These are phyloP conservation scores for Champsocephalus gunnari DNA, from an alignment of 2,797 vertebrate genomes.

Conservation along the genomic window DNA sequence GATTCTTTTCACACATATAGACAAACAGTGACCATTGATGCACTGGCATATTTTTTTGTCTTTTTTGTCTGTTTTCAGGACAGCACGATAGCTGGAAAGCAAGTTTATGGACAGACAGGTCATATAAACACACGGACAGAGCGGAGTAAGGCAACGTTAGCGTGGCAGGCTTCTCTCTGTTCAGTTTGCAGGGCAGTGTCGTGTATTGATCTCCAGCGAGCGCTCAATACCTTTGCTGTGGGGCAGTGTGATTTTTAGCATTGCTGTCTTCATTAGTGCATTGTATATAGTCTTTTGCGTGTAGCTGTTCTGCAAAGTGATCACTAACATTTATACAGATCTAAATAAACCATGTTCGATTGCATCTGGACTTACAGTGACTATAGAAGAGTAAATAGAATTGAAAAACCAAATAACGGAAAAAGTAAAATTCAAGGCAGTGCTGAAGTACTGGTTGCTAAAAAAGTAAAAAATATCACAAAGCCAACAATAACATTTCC, in stretches of 20 bases:
- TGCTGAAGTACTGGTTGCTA: constrained; percentile 89
- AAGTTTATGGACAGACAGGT: constrained; percentile 81
- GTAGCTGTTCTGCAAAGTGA: constrained; percentile 82
- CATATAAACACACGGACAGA: constrained; percentile 84
- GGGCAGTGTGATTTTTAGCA: constrained; percentile 81
- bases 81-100: constrained; percentile 84
- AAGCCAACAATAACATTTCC: constrained; percentile 84
- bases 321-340: constrained; percentile 83
- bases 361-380: constrained; percentile 88
- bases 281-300: constrained; percentile 82
- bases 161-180: constrained; percentile 85
- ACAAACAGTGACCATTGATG: constrained; percentile 84
- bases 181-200: constrained; percentile 85
- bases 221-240: constrained; percentile 80
- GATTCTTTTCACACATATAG: constrained; percentile 76
- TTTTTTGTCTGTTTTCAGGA: constrained; percentile 57
- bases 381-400: constrained; percentile 84
- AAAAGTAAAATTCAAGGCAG: constrained; percentile 86
- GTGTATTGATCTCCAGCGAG: constrained; percentile 80
- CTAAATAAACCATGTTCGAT: constrained; percentile 82
- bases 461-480: constrained; percentile 87
- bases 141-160: constrained; percentile 88
- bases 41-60: constrained; percentile 74
- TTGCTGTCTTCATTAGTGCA: constrained; percentile 84
- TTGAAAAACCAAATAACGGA: constrained; percentile 77